phyloP scores from a whole-genome alignment of 2,113 vertebrate species.

The Prolemur simus region DNA sequence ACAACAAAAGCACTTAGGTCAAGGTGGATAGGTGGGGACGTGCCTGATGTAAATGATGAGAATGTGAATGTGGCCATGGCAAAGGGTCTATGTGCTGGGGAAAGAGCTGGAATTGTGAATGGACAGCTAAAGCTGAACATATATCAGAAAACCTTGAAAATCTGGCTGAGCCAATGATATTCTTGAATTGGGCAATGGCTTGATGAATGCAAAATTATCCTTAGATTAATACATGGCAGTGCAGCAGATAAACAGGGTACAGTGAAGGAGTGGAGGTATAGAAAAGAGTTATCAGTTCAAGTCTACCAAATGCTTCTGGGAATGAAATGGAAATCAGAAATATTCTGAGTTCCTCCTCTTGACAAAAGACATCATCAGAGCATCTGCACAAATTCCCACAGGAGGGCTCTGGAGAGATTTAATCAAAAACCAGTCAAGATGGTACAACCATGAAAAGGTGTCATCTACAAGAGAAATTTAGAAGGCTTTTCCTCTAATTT shows the following conservation, averaged over 20 bases:
- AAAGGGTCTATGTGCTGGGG: neutral
- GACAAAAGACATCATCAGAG: neutral
- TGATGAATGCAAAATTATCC: neutral
- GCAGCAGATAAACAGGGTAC: neutral
- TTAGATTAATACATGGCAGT: neutral
- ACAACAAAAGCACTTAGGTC: neutral
- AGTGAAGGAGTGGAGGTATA: neutral
- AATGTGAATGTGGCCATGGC: neutral
- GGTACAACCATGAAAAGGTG: neutral
- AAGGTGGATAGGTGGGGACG: neutral
- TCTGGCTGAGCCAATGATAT: neutral
- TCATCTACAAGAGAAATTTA: neutral
- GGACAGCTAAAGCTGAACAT: neutral
- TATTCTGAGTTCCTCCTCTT: constrained; percentile 24
- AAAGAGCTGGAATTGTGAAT: neutral
- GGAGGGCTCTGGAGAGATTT: neutral
- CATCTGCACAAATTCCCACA: neutral
- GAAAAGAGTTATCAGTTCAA: neutral
- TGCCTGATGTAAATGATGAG: neutral
- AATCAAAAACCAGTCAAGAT: neutral
- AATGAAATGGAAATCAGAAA: constrained; percentile 36
- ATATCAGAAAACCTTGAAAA: neutral
- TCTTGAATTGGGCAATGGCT: neutral
- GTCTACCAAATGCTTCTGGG: constrained; percentile 20
- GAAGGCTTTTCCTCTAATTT: neutral